Evolutionary conservation across 2,797 vertebrate genomes (phyloP), one percentile per base, ranked within the genome.

Genomic region (Spea hammondii): DNA sequence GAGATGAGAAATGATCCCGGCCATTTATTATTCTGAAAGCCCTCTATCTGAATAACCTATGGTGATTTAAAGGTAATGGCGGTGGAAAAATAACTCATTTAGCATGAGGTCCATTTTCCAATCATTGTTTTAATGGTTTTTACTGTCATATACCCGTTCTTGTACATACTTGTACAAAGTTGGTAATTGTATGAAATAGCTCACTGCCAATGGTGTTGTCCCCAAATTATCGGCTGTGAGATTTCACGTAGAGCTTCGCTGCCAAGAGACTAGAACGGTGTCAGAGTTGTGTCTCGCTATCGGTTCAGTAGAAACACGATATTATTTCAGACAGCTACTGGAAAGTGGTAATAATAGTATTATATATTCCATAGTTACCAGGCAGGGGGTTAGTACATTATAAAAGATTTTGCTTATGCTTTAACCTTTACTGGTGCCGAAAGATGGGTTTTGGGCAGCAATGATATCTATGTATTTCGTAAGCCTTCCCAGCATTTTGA

Each of bases 51-150:
- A 88, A 88, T 89, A 90, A 91, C 88, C 90, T 86, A 80, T 84
- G 84, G 85, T 84, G 86, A 92, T 89, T 92, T 89, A 88, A 86
- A 87, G 79, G 88, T 90, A 89, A 92, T 89, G 83, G 83, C 78
- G 80, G 87, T 82, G 83, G 83, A 88, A 87, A 86, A 87, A 91
- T 89, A 91, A 91, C 85, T 92, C 88, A 89, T 89, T 89, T 89
- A 86, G 84, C 88, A 85, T 84, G 85, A 87, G 83, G 83, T 85
- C 88, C 86, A 86, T 84, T 90, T 90, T 67, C 74, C 69, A 80
- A 68, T 77, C 54, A 87, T 88, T 89, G 89, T 86, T 85, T 87
- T 87, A 46, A 78, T 89, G 85, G 87, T 86, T 88, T 88, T 88
- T 87, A 82, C 86, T 87, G 49, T 84, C 87, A 74, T 82, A 74